Evolutionary conservation across 2,113 vertebrate species (phyloP).

Genomic region (Anoplopoma fimbria): DNA sequence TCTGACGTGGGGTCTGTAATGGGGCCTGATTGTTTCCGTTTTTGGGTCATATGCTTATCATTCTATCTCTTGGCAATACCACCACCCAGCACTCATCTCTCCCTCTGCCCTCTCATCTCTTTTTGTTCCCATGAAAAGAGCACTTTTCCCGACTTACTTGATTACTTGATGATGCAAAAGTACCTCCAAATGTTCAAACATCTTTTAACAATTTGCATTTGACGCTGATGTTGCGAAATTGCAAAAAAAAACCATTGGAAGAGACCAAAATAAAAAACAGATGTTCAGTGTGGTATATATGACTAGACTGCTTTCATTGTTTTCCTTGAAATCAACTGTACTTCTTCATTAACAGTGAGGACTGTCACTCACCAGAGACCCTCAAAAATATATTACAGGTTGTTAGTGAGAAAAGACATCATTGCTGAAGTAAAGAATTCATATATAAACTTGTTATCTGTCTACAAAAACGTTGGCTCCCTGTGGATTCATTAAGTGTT

Average conservation of each 20-base stretch:
- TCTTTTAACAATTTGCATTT: conserved; percentile 7
- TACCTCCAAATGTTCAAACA: background rate
- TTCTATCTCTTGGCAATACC: conserved; percentile 61
- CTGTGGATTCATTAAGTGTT: background rate
- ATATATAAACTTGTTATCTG: background rate
- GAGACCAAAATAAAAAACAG: conserved; percentile 55
- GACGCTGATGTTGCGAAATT: conserved; percentile 28
- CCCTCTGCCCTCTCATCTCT: background rate
- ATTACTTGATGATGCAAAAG: background rate
- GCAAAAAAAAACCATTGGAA: background rate
- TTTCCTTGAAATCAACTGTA: background rate
- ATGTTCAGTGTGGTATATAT: conserved; percentile 2
- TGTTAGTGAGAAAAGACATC: background rate
- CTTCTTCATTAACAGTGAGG: background rate
- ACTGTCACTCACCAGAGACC: background rate
- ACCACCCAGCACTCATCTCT: conserved; percentile 66
- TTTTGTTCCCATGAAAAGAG: conserved; percentile 14
- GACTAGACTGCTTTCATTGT: background rate
- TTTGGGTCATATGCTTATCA: conserved; percentile 77
- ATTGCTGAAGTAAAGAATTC: background rate
- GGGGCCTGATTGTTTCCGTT: conserved; percentile 75
- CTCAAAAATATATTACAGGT: background rate
- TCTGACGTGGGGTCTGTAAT: conserved; percentile 80
- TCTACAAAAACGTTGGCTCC: background rate
- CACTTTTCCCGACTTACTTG: background rate